Evolutionary conservation across 2,888 invertebrate genomes (phyloP).

Genomic region (Plagodis pulveraria): DNA sequence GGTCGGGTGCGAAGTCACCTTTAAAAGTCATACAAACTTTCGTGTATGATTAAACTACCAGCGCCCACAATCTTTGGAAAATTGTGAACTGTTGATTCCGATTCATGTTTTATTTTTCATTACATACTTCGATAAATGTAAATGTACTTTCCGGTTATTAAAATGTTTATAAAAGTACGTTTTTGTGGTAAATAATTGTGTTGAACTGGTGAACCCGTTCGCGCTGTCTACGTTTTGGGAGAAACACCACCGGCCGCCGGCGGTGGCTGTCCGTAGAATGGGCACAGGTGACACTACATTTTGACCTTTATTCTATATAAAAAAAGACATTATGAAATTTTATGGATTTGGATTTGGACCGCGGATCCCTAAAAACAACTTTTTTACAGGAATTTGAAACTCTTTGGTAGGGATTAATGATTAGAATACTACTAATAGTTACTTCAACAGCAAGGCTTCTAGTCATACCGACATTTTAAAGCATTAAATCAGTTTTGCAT

Average conservation of each 20-base stretch:
- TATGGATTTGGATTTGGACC: too few relatives aligned
- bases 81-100: neutral
- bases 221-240: conserved; percentile 86
- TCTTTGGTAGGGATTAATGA: too few relatives aligned
- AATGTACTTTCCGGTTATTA: neutral
- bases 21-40: conserved; percentile 64
- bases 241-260: conserved; percentile 85
- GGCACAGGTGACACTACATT: conserved; percentile 86
- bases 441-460: too few relatives aligned
- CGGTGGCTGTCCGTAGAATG: conserved; percentile 88
- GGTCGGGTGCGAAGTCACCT: conserved; percentile 76
- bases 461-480: too few relatives aligned
- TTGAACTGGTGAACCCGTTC: conserved; percentile 44
- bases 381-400: too few relatives aligned
- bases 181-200: conserved; percentile 26
- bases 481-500: too few relatives aligned
- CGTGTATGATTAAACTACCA: conserved; percentile 41
- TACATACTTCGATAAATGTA: too few relatives aligned
- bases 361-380: too few relatives aligned
- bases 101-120: too few relatives aligned
- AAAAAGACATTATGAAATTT: too few relatives aligned
- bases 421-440: too few relatives aligned
- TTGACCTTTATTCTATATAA: too few relatives aligned
- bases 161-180: conserved; percentile 20
- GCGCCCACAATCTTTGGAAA: conserved; percentile 26